Evolutionary conservation across 2,888 invertebrate genomes (phyloP).

Genomic region (Drosophila helvetica): DNA sequence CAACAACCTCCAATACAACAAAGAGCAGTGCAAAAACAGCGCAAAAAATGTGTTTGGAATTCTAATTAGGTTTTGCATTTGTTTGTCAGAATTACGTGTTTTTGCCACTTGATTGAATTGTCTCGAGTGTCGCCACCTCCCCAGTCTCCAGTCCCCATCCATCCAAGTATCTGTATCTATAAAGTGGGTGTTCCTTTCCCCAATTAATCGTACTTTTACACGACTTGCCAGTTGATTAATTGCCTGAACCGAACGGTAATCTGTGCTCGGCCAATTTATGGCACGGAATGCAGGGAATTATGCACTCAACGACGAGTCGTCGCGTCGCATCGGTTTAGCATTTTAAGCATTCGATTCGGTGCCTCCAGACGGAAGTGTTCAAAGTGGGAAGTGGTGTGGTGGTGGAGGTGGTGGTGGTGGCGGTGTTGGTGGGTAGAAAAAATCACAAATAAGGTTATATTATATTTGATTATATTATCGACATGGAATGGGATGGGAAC

Average conservation of each 20-base stretch:
- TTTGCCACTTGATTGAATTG: slow-evolving; percentile 28
- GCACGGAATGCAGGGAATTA: slow-evolving; percentile 49
- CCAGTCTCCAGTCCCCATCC: slow-evolving; percentile 2
- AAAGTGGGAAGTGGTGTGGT: slow-evolving; percentile 6
- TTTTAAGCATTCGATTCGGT: slow-evolving; percentile 32
- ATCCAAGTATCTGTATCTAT: not conserved
- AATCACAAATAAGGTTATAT: slow-evolving; percentile 17
- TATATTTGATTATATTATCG: not conserved
- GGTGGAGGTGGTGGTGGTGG: too few species aligned
- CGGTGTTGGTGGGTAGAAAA: not conserved
- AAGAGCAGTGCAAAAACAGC: slow-evolving; percentile 6
- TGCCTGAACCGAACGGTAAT: slow-evolving; percentile 42
- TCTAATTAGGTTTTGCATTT: slow-evolving; percentile 48
- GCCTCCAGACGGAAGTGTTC: slow-evolving; percentile 48
- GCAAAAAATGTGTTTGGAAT: slow-evolving; percentile 28
- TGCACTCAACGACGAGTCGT: slow-evolving; percentile 42
- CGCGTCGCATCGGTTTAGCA: slow-evolving; percentile 14
- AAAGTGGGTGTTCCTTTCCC: slow-evolving; percentile 28
- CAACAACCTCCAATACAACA: slow-evolving; percentile 13
- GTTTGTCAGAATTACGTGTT: not conserved
- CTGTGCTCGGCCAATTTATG: slow-evolving; percentile 42
- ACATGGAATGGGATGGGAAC: not conserved
- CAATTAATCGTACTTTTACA: slow-evolving; percentile 13
- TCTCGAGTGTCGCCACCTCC: not conserved
- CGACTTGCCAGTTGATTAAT: slow-evolving; percentile 57